These are phyloP conservation scores for Boleophthalmus pectinirostris DNA, from an alignment of 2,113 vertebrate species.

Conservation along the genomic window DNA sequence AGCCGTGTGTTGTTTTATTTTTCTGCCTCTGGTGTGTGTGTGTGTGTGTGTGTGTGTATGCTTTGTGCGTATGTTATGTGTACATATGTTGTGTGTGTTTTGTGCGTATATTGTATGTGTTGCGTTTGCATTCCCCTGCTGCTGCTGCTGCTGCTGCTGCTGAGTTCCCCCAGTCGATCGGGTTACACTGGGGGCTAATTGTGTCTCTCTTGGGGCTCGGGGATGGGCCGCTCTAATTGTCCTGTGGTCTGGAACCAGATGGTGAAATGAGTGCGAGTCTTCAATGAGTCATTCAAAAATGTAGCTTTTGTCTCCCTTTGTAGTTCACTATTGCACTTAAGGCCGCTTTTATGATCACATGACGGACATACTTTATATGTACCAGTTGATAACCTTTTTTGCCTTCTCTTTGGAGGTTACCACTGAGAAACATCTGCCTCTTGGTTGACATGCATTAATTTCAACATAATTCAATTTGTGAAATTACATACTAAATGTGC, in stretches of 20 bases:
- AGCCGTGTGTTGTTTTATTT: slow-evolving; percentile 32
- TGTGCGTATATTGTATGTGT: slow-evolving; percentile 28
- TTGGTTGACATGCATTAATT: neutral
- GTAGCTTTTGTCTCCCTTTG: slow-evolving; percentile 11
- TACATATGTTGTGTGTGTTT: no score
- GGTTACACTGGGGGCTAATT: slow-evolving; percentile 75
- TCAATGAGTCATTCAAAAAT: slow-evolving; percentile 23
- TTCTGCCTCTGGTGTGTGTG: slow-evolving; percentile 16
- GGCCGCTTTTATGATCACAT: neutral
- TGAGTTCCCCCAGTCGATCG: slow-evolving; percentile 66
- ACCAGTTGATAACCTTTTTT: neutral
- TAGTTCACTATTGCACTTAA: slow-evolving; percentile 2
- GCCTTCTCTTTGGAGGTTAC: neutral
- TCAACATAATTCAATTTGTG: neutral
- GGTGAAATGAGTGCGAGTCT: slow-evolving; percentile 44
- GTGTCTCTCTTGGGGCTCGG: slow-evolving; percentile 69
- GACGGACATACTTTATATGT: neutral
- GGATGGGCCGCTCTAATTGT: slow-evolving; percentile 70
- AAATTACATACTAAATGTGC: no score
- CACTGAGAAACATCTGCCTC: neutral
- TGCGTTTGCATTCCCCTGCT: slow-evolving; percentile 34
- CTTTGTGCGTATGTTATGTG: no score
- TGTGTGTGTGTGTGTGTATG: no score
- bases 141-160: slow-evolving; percentile 36
- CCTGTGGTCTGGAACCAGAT: slow-evolving; percentile 73